These are phyloP conservation scores for Periophthalmodon schlosseri DNA, from an alignment of 2,113 vertebrate species.

Conservation along the genomic window DNA sequence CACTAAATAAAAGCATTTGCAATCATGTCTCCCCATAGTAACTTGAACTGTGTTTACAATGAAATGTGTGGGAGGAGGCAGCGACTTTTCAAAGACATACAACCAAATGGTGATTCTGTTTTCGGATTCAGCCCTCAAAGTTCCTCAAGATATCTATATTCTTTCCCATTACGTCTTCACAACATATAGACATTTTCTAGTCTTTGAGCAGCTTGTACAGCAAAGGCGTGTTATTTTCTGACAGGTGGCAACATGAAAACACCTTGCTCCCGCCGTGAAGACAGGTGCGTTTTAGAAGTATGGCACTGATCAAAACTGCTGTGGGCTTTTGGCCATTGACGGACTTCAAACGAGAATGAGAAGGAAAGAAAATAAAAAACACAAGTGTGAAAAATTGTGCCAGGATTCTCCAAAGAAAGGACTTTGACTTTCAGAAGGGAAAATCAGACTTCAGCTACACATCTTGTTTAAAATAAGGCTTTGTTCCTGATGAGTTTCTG, in stretches of 20 bases:
- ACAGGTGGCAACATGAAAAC: conserved; percentile 60
- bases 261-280: conserved; percentile 42
- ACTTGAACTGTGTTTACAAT: conserved; percentile 41
- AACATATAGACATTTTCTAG: conserved; percentile 31
- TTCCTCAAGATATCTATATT: conserved; percentile 37
- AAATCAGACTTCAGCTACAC: conserved; percentile 62
- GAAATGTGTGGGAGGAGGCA: conserved; percentile 48
- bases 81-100: conserved; percentile 24
- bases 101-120: conserved; percentile 23
- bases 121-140: conserved; percentile 34
- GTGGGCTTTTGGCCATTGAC: conserved; percentile 57
- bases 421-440: conserved; percentile 52
- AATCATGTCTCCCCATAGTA: conserved; percentile 18
- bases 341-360: conserved; percentile 52
- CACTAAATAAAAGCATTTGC: conserved; percentile 28
- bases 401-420: conserved; percentile 47
- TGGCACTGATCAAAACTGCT: conserved; percentile 53
- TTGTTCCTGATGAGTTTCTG: conserved; percentile 60
- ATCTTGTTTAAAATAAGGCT: conserved; percentile 42
- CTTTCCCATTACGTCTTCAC: conserved; percentile 35
- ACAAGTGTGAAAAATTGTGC: conserved; percentile 25
- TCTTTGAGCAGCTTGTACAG: conserved; percentile 46
- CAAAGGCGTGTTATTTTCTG: conserved; percentile 60
- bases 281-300: conserved; percentile 61
- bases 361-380: conserved; percentile 24